Evolutionary conservation across 2,797 vertebrate species (phyloP).

Genomic region (Argya squamiceps): DNA sequence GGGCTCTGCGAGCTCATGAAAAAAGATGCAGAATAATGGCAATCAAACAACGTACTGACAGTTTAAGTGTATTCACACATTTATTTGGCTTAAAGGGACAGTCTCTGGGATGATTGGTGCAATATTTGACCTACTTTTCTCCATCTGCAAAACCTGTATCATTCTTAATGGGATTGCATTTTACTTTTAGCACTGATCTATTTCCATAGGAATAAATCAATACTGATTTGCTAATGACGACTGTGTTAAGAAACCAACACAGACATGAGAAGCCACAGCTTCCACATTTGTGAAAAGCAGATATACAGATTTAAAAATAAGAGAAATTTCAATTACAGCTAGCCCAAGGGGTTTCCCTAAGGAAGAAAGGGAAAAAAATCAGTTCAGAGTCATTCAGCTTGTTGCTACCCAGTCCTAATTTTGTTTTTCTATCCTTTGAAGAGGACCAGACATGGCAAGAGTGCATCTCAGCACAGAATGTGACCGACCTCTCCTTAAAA

Average conservation of each 20-base stretch:
- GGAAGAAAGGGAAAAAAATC: neutral
- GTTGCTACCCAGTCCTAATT: neutral
- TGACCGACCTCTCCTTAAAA: neutral
- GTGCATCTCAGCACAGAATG: neutral
- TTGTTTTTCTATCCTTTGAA: neutral
- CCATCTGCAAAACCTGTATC: slow-evolving; percentile 23
- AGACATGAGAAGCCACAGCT: neutral
- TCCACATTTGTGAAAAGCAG: neutral
- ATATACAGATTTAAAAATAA: neutral
- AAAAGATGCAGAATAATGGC: slow-evolving; percentile 27
- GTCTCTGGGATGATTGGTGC: neutral
- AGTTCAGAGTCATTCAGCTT: neutral
- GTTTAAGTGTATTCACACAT: slow-evolving; percentile 37
- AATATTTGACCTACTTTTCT: slow-evolving; percentile 50
- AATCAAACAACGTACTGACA: neutral
- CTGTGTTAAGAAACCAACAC: neutral
- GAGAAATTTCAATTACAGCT: neutral
- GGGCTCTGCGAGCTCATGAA: slow-evolving; percentile 14
- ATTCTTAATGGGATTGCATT: neutral
- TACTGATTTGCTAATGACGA: neutral
- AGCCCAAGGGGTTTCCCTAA: neutral
- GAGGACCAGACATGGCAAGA: neutral
- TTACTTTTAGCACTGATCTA: neutral
- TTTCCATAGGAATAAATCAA: slow-evolving; percentile 38
- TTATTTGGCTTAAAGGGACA: slow-evolving; percentile 41